phyloP scores from a whole-genome alignment of 1,140 invertebrate genomes.

The Drosophila kurseongensis region DNA sequence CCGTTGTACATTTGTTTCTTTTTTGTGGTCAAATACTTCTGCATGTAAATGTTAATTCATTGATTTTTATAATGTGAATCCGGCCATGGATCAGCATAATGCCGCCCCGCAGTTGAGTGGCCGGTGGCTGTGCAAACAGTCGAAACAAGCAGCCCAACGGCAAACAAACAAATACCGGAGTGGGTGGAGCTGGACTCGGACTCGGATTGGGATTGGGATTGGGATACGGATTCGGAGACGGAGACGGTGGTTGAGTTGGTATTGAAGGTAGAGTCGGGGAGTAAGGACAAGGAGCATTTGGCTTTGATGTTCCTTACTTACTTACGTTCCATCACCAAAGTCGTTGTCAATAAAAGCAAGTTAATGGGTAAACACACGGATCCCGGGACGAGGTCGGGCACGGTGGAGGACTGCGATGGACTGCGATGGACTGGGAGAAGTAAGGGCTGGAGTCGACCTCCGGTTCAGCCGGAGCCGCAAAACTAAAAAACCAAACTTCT shows the following conservation, averaged over 20 bases:
- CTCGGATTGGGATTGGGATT: too few relatives aligned
- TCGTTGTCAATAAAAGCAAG: conserved; percentile 76
- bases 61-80: conserved; percentile 78
- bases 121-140: conserved; percentile 61
- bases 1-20: conserved; percentile 81
- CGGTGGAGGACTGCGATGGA: background rate
- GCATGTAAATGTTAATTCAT: conserved; percentile 82
- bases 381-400: background rate
- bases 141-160: conserved; percentile 43
- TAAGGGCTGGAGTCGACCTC: background rate
- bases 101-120: background rate
- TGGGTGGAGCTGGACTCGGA: background rate
- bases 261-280: background rate
- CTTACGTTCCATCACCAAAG: conserved; percentile 80
- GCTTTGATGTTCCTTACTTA: conserved; percentile 74
- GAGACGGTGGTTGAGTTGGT: too few relatives aligned
- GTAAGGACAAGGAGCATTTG: conserved; percentile 46
- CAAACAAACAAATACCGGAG: conserved; percentile 44
- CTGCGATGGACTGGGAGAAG: background rate
- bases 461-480: conserved; percentile 38
- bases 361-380: conserved; percentile 73
- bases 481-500: conserved; percentile 73
- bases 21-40: conserved; percentile 82
- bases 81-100: conserved; percentile 35
- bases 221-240: too few relatives aligned